Percentiles rank a stretch among this genome's conserved stretches.
Evolutionary conservation across 1,140 invertebrate genomes (phyloP).

Genomic region (Coptotermes formosanus): DNA sequence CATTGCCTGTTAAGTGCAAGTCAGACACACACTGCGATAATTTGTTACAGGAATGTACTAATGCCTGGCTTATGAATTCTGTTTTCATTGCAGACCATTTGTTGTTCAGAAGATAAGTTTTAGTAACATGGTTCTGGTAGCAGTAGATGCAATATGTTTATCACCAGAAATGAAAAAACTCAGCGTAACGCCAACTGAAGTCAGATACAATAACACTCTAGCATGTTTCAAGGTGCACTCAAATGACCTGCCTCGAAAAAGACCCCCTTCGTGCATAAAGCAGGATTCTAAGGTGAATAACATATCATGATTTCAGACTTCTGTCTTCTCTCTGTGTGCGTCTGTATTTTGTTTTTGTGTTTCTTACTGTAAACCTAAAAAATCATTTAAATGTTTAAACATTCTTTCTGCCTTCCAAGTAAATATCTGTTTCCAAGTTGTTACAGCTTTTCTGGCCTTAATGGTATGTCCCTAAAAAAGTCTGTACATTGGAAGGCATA

Average conservation of each 20-base stretch:
- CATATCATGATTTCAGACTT: not conserved
- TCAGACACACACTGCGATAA: too few relatives aligned
- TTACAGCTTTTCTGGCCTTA: too few relatives aligned
- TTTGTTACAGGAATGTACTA: too few relatives aligned
- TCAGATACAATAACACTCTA: conserved; percentile 61
- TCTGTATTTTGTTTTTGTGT: too few relatives aligned
- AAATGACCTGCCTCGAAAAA: conserved; percentile 57
- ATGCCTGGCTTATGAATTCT: not conserved
- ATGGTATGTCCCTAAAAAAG: too few relatives aligned
- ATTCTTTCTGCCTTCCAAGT: too few relatives aligned
- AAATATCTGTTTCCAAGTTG: too few relatives aligned
- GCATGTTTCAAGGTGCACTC: conserved; percentile 61
- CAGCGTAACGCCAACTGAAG: conserved; percentile 60
- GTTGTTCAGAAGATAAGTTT: conserved; percentile 76
- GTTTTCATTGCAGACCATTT: conserved; percentile 61
- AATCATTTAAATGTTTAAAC: too few relatives aligned
- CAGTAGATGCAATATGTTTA: conserved; percentile 68
- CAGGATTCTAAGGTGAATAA: conserved; percentile 65
- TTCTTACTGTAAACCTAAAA: too few relatives aligned
- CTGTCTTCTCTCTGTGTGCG: not conserved
- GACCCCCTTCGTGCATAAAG: conserved; percentile 65
- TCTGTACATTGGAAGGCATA: too few relatives aligned
- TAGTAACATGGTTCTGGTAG: conserved; percentile 81
- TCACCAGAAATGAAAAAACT: conserved; percentile 42
- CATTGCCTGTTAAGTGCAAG: too few relatives aligned